Base-by-base conservation (phyloP, 2,113 vertebrate species). In the Scytalopus superciliaris region DNA sequence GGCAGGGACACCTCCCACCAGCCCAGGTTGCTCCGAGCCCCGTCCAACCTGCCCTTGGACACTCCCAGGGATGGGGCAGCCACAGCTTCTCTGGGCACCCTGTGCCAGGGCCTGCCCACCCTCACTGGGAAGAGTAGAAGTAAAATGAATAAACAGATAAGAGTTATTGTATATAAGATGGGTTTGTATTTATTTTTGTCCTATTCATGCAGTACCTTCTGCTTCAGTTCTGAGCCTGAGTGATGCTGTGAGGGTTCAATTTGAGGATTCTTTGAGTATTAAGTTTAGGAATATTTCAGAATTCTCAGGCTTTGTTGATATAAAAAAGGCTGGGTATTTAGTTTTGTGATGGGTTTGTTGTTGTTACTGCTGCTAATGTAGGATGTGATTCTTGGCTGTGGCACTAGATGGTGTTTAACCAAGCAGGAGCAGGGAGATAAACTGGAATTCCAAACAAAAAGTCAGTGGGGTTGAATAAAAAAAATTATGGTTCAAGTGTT, bases 1-100 rank as follows among this genome's bases (percentile, higher is more conserved):
- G 10, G 10, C 40, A 53, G 70, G 30, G 14, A 12, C 47, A 18
- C 9, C 24, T 55, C 22, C 1, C 47, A 35, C 21, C 15, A 1
- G 3, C 21, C n/a, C 7, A 55, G 25, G 10, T 0, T 35, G 9
- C 5, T 68, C 70, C 62, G 17, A 59, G 9, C 12, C 12, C 9
- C 0, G 0, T n/a, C 68, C 52, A 82, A 0, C 3, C 19, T 30
- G 55, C n/a, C 13, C 21, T 47, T 27, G 63, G 0, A 10, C 47
- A 23, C 40, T 49, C 0, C 47, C 70, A 69, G 78, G 55, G 30
- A 10, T 68, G 70, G 40, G 30, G 19, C 70, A 82, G 2, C 24
- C 45, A 25, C 45, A 75, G 30, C 45, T 10, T 1, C 62, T 35
- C 39, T 68, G 70, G 13, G 11, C 3, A 83, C 0, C 21, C 30